Evolutionary conservation across 2,888 invertebrate species (phyloP), one percentile per base, ranked within the genome.

Genomic region (Lordiphosa andalusiaca): DNA sequence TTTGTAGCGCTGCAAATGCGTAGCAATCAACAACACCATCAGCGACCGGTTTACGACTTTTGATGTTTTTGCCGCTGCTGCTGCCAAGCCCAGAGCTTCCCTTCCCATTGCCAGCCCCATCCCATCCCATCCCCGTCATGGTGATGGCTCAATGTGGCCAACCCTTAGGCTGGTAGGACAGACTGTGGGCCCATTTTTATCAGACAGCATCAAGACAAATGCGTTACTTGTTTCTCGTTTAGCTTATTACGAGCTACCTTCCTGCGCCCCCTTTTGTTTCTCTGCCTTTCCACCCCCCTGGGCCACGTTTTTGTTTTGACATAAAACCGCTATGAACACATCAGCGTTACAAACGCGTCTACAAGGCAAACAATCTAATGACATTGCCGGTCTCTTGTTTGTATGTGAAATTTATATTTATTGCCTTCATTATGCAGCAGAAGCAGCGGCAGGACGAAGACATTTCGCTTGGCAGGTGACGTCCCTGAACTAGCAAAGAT

Each of bases 261-360:
- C 74, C 83, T 71, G 9, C 7, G 66, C 53, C 65, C 51, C 49
- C 38, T 50, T 49, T 52, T 53, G 57, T 53, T 57, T 41, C 44
- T 41, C 30, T 38, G 42, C 52, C 25, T 19, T 54, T 25, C 64
- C 64, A 63, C 52, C 64, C 63, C 62, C 51, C 38, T 41, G 21
- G 56, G 56, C 41, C n/a, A 76, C 82, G 71, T 60, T 72, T 87
- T 87, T 88, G 89, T 88, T 88, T 88, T 89, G 89, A 89, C 88
- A 87, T 69, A 80, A 86, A 88, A 88, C 87, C 88, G 88, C 88
- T 86, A 88, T 85, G 84, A 88, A 86, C 83, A 83, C 87, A 86
- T 85, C 84, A 80, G 74, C 65, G 84, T 73, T 82, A 77, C 80
- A 77, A 78, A 85, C 74, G 81, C 81, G 67, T 72, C 74, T 73